phyloP scores from a whole-genome alignment of 2,797 vertebrate genomes.

The Erpetoichthys calabaricus region DNA sequence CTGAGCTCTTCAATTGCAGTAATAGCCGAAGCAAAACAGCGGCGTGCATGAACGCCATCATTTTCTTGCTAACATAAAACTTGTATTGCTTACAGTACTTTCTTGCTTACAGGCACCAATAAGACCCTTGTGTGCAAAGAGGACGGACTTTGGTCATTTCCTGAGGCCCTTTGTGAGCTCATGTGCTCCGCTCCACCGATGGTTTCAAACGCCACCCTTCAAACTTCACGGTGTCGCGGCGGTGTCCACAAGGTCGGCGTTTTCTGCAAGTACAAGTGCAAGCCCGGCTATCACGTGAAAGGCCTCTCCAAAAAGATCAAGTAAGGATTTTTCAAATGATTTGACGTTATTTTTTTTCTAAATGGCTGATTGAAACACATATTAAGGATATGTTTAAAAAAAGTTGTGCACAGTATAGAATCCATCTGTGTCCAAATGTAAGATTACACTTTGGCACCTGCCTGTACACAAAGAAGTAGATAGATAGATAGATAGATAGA shows the following conservation, averaged over 20 bases:
- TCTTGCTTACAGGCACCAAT: conserved; percentile 62
- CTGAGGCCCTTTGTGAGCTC: conserved; percentile 84
- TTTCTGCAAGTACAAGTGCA: conserved; percentile 95
- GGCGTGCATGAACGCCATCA: no score
- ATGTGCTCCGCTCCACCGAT: conserved; percentile 76
- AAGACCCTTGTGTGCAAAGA: conserved; percentile 84
- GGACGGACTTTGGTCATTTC: conserved; percentile 96
- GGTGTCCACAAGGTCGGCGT: conserved; percentile 89
- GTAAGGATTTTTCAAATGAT: conserved; percentile 32
- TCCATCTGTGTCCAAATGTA: no score
- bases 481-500: no score
- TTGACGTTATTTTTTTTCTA: neutral
- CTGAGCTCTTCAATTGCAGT: no score
- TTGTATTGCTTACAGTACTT: no score
- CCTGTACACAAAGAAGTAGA: no score
- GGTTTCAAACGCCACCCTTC: conserved; percentile 74
- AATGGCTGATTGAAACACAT: no score
- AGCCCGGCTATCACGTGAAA: conserved; percentile 82
- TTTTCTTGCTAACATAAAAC: no score
- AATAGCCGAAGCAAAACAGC: no score
- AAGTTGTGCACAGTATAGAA: no score
- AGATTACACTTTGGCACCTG: no score
- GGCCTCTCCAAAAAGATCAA: conserved; percentile 52
- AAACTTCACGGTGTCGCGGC: conserved; percentile 73
- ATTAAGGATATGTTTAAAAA: no score